Conservation (phyloP, 2,888 invertebrate species). For the Cremastinae sp. region DNA sequence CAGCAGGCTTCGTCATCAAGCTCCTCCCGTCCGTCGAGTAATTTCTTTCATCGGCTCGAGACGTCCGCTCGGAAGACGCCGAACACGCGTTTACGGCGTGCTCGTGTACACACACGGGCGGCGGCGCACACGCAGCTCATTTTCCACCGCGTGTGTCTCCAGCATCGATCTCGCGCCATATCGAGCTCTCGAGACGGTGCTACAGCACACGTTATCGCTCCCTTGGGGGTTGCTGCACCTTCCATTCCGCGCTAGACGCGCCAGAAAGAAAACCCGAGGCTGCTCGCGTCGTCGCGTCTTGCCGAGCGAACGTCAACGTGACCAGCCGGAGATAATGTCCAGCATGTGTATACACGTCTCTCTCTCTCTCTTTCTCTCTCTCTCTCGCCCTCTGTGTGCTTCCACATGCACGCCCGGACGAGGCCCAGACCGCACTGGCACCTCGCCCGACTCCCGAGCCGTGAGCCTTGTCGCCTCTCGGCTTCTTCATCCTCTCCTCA, state of each 20-base stretch:
- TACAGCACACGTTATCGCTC: slow-evolving; percentile 51
- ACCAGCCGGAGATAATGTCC: slow-evolving; percentile 22
- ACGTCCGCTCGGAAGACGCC: slow-evolving; percentile 32
- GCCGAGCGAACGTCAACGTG: slow-evolving; percentile 11
- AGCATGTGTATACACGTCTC: slow-evolving; percentile 3
- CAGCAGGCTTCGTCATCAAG: slow-evolving; percentile 15
- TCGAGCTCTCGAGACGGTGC: slow-evolving; percentile 52
- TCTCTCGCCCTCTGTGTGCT: slow-evolving; percentile 27
- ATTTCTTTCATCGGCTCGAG: slow-evolving; percentile 29
- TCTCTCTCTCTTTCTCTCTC: no score
- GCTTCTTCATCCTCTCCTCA: slow-evolving; percentile 43
- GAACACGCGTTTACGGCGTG: slow-evolving; percentile 35
- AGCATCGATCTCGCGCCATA: slow-evolving; percentile 54
- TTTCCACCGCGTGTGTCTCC: slow-evolving; percentile 3
- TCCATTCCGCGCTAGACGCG: slow-evolving; percentile 7
- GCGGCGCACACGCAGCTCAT: slow-evolving; percentile 27
- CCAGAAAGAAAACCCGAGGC: neutral
- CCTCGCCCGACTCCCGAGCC: slow-evolving; percentile 28
- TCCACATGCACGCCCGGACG: slow-evolving; percentile 20
- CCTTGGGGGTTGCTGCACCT: slow-evolving; percentile 56
- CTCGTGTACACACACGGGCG: neutral
- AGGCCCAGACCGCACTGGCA: slow-evolving; percentile 40
- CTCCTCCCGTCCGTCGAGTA: slow-evolving; percentile 2
- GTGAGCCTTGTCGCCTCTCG: slow-evolving; percentile 45
- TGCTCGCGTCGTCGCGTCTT: slow-evolving; percentile 3